Evolutionary conservation across 2,113 vertebrate species (phyloP), one percentile per base, ranked within the genome.

Genomic region (Oreochromis spilurus): DNA sequence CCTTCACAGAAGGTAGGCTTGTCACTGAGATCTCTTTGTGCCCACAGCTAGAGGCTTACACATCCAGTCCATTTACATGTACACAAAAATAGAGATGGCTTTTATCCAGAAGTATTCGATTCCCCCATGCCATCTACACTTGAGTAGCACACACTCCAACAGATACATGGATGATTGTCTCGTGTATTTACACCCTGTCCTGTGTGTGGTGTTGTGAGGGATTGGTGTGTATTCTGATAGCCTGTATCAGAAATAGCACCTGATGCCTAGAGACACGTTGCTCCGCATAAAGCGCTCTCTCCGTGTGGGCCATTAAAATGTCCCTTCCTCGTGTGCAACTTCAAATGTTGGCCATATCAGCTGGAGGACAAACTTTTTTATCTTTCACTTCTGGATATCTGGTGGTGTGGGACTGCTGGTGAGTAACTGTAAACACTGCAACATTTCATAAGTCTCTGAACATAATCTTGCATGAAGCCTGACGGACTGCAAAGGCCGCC

Each of bases 221-320:
- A 94, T 90, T 92, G 93, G 95, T 92, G 91, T 92, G 90, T 95
- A 96, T 96, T 95, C 84, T 93, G 91, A 95, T 88, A 88, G 88
- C 57, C 5, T n/a, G n/a, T 8, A 65, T 92, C 92, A 93, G 88
- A 94, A 97, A 96, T 96, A 96, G 94, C 90, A 78, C 7, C 21
- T 81, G 75, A 84, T 94, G 90, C 95, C 95, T 84, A 85, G 96
- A 92, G 91, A 96, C 95, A 83, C 57, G 12, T 21, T 40, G 62
- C 72, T 26, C 78, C 36, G 81, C 80, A 89, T 90, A 65, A 82
- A 92, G 81, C 81, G 11, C 55, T 50, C 14, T 21, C 26, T 58
- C 48, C n/a, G 7, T n/a, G 52, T 29, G 24, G 17, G 70, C 62
- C n/a, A 43, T 48, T 17, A 81, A 83, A 54, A 82, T 83, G 19